Base-by-base conservation (phyloP, 2,113 vertebrate species). In the Catharus minimus region DNA sequence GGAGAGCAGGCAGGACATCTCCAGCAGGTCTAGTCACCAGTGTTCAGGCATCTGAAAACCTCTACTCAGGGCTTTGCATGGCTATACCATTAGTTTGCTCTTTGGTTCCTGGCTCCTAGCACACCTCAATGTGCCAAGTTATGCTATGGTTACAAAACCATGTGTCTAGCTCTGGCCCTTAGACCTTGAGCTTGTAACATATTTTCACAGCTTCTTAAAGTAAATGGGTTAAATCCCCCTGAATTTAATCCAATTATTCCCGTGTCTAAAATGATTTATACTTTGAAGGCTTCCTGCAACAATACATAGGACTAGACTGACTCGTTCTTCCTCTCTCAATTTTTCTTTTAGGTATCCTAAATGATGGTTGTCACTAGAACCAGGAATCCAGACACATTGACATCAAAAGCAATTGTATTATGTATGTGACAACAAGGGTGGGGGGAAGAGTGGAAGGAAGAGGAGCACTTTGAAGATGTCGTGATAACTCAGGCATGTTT, bases 401-500 rank as follows among this genome's bases (percentile, higher is more conserved):
- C 95, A 94, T 96, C 95, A 96, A 96, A 95, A 95, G 89, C 92
- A 93, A 95, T 93, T 94, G 95, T 92, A 90, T 65, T 93, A 82
- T 84, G 71, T 23, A 82, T 94, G 95, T 89, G 89, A 86, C 43
- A 95, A 87, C 81, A 94, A 90, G 95, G 93, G 95, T 85, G 92
- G 90, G 90, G 92, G 89, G 36, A 86, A 90, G 83, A 95, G 90
- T 90, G 95, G 95, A 96, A 96, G 95, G 95, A 96, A 96, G 89
- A 95, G 90, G 62, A 95, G 86, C 64, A 90, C 93, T 95, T 96
- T 96, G 90, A 95, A 96, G 95, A 96, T 93, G 86, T 90, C 92
- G 87, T 92, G 95, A 95, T 96, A 95, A 96, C 81, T 92, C 50
- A 3, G 43, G 58, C 74, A 60, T 96, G 95, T 96, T 96, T 96